A percentile compares a stretch with the other conserved stretches of the same genome.
Conservation (phyloP, 2,113 vertebrate genomes). For the Rhinoderma darwinii region DNA sequence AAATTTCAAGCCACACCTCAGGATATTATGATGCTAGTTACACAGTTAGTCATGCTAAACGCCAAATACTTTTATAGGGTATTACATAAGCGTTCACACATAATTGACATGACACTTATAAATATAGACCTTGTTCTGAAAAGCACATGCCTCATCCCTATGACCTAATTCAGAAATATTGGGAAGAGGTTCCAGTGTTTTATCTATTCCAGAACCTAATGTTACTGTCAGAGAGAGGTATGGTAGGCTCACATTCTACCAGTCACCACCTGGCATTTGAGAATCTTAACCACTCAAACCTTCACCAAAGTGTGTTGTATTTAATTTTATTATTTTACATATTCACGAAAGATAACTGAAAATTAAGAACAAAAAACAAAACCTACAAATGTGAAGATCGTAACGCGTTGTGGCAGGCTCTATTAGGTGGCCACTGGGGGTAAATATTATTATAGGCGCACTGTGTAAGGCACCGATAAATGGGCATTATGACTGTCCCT, state of each 20-base stretch:
- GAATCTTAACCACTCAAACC: neutral
- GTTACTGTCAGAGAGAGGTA: neutral
- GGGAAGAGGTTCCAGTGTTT: neutral
- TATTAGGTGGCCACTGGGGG: neutral
- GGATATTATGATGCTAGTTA: neutral
- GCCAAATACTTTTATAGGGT: slow-evolving; percentile 19
- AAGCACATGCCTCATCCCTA: neutral
- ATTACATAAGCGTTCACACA: slow-evolving; percentile 23
- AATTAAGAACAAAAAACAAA: no score
- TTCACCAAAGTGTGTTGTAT: neutral
- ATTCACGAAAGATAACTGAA: no score
- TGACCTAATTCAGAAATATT: neutral
- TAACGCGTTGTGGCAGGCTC: no score
- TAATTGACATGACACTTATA: slow-evolving; percentile 3
- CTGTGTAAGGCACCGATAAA: neutral
- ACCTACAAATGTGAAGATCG: no score
- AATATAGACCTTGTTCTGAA: neutral
- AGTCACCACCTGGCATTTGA: neutral
- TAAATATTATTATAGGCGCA: neutral
- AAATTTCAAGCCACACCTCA: slow-evolving; percentile 22
- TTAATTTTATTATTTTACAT: neutral
- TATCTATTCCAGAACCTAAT: neutral
- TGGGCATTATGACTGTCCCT: no score
- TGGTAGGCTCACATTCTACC: neutral
- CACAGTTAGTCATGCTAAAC: slow-evolving; percentile 13